Evolutionary conservation across 2,888 invertebrate species (phyloP).

Genomic region (Cryptosula pallasiana): DNA sequence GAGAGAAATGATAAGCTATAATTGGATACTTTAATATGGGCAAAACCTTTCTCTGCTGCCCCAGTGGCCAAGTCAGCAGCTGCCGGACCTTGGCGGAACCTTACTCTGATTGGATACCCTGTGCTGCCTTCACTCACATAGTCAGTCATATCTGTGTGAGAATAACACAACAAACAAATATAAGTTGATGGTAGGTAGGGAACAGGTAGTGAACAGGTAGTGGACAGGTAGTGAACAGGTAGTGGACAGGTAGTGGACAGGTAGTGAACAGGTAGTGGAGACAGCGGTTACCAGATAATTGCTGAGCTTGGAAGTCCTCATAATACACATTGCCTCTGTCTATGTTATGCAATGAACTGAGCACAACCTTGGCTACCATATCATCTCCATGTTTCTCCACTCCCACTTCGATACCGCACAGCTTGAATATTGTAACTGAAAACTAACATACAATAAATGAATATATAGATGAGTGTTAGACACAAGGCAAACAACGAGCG

Average conservation of each 20-base stretch:
- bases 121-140: neutral
- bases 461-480: no score
- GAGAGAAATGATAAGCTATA: constrained; percentile 59
- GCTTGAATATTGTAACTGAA: constrained; percentile 63
- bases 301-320: constrained; percentile 84
- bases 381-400: constrained; percentile 67
- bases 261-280: no score
- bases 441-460: constrained; percentile 55
- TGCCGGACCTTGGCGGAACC: constrained; percentile 25
- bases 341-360: constrained; percentile 68
- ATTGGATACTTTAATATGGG: constrained; percentile 32
- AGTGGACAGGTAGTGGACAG: no score
- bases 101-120: constrained; percentile 10
- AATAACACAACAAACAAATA: no score
- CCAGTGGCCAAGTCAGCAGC: constrained; percentile 32
- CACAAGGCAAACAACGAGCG: no score
- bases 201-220: no score
- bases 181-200: no score
- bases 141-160: neutral
- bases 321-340: constrained; percentile 84
- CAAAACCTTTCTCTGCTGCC: constrained; percentile 39
- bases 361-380: constrained; percentile 53
- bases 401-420: constrained; percentile 68
- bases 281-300: constrained; percentile 32
- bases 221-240: no score